These are phyloP conservation scores for Mactra quadrangularis DNA, from an alignment of 1,140 invertebrate species.

Conservation along the genomic window DNA sequence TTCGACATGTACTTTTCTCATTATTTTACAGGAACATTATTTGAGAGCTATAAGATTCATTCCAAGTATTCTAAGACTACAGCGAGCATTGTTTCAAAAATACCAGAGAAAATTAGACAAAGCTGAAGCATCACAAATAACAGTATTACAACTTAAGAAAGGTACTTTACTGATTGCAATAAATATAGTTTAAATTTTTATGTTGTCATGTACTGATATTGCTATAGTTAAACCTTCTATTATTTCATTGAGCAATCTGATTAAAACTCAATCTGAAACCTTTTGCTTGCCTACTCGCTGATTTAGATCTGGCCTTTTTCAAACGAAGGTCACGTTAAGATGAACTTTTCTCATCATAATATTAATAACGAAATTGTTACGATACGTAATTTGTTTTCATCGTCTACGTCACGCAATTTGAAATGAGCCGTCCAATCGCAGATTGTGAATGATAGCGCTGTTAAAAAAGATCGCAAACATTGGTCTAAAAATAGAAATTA, in stretches of 20 bases:
- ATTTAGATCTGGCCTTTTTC: no score
- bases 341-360: no score
- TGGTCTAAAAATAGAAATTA: no score
- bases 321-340: no score
- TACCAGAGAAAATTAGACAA: conserved; percentile 71
- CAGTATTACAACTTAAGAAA: conserved; percentile 51
- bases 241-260: neutral
- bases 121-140: conserved; percentile 67
- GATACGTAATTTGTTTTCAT: no score
- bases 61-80: conserved; percentile 73
- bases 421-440: no score
- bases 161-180: conserved; percentile 12
- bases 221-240: neutral
- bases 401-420: no score
- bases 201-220: neutral
- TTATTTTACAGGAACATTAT: conserved; percentile 72
- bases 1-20: no score
- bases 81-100: conserved; percentile 68
- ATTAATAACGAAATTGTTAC: no score
- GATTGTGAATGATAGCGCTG: no score
- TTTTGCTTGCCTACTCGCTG: no score
- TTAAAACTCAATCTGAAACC: neutral
- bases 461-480: no score
- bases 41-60: conserved; percentile 73
- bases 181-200: neutral